Evolutionary conservation across 1,140 invertebrate species (phyloP), one percentile per base, ranked within the genome.

Genomic region (Scaptomyza montana): DNA sequence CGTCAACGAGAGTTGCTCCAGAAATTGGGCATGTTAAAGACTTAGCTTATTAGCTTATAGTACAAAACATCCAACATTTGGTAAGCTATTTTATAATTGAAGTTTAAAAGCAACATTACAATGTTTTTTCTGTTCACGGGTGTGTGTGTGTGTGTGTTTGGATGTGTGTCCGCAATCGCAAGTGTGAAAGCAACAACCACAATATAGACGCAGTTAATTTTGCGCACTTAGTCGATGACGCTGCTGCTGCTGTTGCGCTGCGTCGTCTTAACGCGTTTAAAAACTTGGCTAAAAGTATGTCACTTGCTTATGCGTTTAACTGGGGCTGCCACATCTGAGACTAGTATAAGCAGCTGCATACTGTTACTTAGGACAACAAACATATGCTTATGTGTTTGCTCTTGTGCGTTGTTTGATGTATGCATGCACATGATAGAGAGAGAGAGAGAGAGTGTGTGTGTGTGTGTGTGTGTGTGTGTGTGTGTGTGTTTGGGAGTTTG

Each of bases 211-310:
- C 60, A 56, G 60, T 70, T 70, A 70, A 64, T 70, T 70, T 70
- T 55, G 56, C 36, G 50, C 43, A 70, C 45, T 70, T 70, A 25
- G 21, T 25, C 21, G 21, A 25, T 33, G 30, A 7, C 30, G 30
- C 7, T 36, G 33, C 7, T 56, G 45, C 54, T 70, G 67, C 28
- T 51, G 36, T 9, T 39, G 59, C 36, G 36, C 66, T 63, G 16
- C 12, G 39, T 41, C 28, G 39, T n/a, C 59, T 62, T 54, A 47
- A 30, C 53, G 53, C 51, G 36, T 56, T 70, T 64, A 64, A 64
- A 70, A 67, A 70, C 51, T 39, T 50, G 43, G 45, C 53, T 56
- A 19, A 55, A 70, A 63, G 60, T 64, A 43, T 49, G 46, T 33
- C 67, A 43, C 36, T 51, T 64, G 51, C 10, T 50, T 55, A 3